Evolutionary conservation across 2,113 vertebrate species (phyloP).

Genomic region (Gymnorhina tibicen): DNA sequence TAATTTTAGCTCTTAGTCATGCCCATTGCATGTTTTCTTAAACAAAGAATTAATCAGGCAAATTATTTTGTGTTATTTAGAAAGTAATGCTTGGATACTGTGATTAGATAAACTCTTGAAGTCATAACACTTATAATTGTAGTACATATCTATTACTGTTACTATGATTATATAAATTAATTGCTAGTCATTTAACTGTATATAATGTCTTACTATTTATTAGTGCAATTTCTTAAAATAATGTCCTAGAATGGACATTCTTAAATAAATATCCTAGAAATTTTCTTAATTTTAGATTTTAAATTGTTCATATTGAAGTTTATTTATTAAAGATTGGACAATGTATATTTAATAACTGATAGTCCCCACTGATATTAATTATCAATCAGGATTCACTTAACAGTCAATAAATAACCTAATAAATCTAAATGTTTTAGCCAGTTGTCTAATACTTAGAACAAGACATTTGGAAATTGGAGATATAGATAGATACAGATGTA

Average conservation of each 20-base stretch:
- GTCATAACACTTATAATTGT: background rate
- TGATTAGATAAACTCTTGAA: background rate
- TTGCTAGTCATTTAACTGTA: background rate
- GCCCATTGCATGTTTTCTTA: background rate
- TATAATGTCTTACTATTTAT: background rate
- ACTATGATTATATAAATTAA: background rate
- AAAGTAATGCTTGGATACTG: background rate
- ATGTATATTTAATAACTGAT: background rate
- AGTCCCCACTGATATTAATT: background rate
- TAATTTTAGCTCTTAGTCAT: background rate
- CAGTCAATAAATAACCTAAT: background rate
- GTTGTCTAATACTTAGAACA: background rate
- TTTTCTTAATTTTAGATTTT: background rate
- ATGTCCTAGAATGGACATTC: no score
- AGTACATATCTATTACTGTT: background rate
- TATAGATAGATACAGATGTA: accelerated
- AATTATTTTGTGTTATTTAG: background rate
- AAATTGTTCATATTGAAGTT: background rate
- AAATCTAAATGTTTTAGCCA: background rate
- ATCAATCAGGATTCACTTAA: background rate
- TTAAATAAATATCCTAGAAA: background rate
- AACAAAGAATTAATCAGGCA: background rate
- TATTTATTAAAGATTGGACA: background rate
- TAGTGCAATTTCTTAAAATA: background rate
- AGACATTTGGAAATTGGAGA: background rate